Percentiles rank a stretch among this genome's conserved stretches.
Conservation (phyloP, 2,797 vertebrate species). For the Lepus oiostolus region DNA sequence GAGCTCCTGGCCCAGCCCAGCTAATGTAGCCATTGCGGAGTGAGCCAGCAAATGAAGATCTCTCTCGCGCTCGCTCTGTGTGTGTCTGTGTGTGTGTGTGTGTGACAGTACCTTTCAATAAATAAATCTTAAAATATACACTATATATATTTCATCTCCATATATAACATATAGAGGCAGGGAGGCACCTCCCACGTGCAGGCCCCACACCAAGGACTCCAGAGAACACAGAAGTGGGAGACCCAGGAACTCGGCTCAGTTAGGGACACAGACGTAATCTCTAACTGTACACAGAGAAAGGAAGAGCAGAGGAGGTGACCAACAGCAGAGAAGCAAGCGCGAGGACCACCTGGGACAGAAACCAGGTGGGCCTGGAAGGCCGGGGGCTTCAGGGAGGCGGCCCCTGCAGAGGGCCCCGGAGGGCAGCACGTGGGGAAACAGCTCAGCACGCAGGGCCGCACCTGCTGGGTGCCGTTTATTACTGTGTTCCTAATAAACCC, state of each 20-base stretch:
- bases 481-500: too few relatives aligned
- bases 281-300: fast-evolving
- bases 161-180: too few relatives aligned
- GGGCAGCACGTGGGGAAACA: neutral
- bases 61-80: too few relatives aligned
- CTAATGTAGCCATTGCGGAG: too few relatives aligned
- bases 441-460: neutral
- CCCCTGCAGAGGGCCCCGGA: neutral
- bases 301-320: fast-evolving
- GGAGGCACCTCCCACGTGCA: fast-evolving
- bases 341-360: too few relatives aligned
- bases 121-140: too few relatives aligned
- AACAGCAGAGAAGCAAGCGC: too few relatives aligned
- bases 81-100: too few relatives aligned
- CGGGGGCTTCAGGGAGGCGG: neutral
- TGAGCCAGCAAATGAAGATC: too few relatives aligned
- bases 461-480: neutral
- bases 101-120: too few relatives aligned
- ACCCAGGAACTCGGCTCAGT: fast-evolving
- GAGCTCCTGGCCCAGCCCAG: too few relatives aligned
- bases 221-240: fast-evolving
- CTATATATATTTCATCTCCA: too few relatives aligned
- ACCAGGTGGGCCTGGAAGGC: neutral
- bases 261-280: neutral
- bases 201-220: fast-evolving